Evolutionary conservation across 30 jellyfish, hydroid and myxozoan species (phyloP), one percentile per base, ranked within the genome.

Genomic region (Chironex yamaguchii): DNA sequence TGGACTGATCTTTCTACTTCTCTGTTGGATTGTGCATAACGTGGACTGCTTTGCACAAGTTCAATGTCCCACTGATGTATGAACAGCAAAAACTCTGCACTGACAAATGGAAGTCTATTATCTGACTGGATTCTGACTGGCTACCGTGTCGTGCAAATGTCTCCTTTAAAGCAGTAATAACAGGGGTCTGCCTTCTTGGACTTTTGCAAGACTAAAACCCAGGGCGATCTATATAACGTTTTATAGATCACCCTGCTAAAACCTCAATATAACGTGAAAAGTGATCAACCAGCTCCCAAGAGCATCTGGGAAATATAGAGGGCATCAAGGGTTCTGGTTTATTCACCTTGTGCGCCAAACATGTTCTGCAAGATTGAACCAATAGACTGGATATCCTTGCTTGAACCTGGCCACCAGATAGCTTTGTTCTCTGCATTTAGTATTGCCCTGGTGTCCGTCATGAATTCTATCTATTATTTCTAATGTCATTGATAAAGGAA

Each of bases 401-500:
- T 82, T 30, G 68, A 2, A 22, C 92, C 87, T 32, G 92, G 86
- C 86, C 92, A 82, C 92, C 92, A 82, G 0, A 82, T 75, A 23
- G 73, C 14, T 27, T 42, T 49, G n/a, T 13, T 48, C 86, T 48
- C 92, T 36, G 36, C 92, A 66, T 50, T 67, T 82, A 1, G 67
- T 29, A 65, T 65, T 82, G 63, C 92, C 92, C 27, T 82, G 92
- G 31, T 82, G 92, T 14, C 92, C 92, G 50, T 65, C 67, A 50
- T 82, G 92, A 24, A 82, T 34, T 64, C 49, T 67, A 36, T 66
- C 86, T 22, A 77, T 26, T 63, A 58, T 33, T 52, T 52, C 78
- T 62, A 58, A 25, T 52, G 79, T 17, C 90, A 78, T 78, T 29
- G 42, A 79, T 54, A 81, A 78, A 78, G 81, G 82, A 30, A 78